Conservation (phyloP, 2,797 vertebrate species). For the Cossypha heuglini region DNA sequence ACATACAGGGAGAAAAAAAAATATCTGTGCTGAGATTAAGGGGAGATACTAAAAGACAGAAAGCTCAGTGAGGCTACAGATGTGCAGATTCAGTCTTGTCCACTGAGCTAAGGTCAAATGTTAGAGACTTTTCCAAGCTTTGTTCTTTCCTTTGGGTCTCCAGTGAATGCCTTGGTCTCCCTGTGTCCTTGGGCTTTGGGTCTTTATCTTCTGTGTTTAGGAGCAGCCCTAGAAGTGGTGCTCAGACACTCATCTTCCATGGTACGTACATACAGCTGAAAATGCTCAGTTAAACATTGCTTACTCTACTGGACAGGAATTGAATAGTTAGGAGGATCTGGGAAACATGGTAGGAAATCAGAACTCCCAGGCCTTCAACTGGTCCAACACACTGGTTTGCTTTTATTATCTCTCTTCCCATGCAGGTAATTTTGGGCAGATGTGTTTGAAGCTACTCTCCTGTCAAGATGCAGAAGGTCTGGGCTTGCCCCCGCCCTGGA, state of each 20-base stretch:
- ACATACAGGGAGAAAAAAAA: background rate
- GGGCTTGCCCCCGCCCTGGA: background rate
- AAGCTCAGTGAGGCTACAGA: background rate
- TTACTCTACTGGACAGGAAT: background rate
- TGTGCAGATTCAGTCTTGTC: background rate
- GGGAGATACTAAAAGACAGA: background rate
- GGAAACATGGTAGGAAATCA: background rate
- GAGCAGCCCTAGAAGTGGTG: background rate
- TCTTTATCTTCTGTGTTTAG: background rate
- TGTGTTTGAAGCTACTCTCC: background rate
- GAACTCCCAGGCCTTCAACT: background rate
- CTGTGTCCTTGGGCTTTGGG: background rate
- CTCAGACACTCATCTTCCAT: background rate
- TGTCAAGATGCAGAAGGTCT: background rate
- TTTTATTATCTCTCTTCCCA: background rate
- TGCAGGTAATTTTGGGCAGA: background rate
- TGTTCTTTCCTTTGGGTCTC: background rate
- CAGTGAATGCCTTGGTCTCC: background rate
- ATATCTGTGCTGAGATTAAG: background rate
- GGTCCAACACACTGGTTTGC: background rate
- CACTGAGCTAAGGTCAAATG: background rate
- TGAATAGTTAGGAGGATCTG: background rate
- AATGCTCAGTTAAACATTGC: background rate
- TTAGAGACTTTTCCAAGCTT: background rate
- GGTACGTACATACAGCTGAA: background rate